phyloP scores from a whole-genome alignment of 1,140 invertebrate genomes.

The Trichomalopsis sarcophagae region DNA sequence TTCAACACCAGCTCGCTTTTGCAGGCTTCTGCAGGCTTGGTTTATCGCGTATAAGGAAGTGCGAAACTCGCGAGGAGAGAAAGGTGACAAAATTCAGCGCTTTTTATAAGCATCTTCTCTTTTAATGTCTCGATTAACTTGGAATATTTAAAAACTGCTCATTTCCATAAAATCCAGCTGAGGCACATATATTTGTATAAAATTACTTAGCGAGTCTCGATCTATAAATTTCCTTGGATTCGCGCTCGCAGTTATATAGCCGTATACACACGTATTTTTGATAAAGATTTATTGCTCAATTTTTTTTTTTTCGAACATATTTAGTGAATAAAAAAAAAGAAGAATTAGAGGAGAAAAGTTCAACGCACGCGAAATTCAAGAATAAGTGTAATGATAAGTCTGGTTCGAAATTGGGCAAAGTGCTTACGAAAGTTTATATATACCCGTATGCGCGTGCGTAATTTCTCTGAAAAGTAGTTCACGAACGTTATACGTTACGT shows the following conservation, averaged over 20 bases:
- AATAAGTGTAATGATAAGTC: background rate
- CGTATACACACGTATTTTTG: background rate
- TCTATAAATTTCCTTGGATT: background rate
- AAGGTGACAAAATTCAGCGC: slow-evolving; percentile 42
- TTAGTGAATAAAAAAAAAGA: background rate
- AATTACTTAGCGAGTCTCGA: background rate
- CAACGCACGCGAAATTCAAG: background rate
- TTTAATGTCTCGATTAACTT: slow-evolving; percentile 2
- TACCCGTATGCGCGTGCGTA: too few relatives aligned
- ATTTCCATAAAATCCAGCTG: background rate
- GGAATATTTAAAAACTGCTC: background rate
- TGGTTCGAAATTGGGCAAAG: background rate
- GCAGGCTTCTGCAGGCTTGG: slow-evolving; percentile 32
- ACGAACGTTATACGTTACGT: too few relatives aligned
- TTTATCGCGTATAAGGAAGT: slow-evolving; percentile 45
- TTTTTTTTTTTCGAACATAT: background rate
- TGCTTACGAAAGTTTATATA: background rate
- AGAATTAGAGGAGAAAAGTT: background rate
- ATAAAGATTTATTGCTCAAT: slow-evolving; percentile 10
- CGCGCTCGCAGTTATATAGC: background rate
- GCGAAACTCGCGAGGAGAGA: slow-evolving; percentile 10
- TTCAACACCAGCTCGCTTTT: slow-evolving; percentile 16
- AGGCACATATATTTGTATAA: background rate
- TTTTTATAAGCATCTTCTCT: slow-evolving; percentile 9
- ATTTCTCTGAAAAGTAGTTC: background rate